These are phyloP conservation scores for Hyposmocoma kahamanoa DNA, from an alignment of 1,140 invertebrate species.

Conservation along the genomic window DNA sequence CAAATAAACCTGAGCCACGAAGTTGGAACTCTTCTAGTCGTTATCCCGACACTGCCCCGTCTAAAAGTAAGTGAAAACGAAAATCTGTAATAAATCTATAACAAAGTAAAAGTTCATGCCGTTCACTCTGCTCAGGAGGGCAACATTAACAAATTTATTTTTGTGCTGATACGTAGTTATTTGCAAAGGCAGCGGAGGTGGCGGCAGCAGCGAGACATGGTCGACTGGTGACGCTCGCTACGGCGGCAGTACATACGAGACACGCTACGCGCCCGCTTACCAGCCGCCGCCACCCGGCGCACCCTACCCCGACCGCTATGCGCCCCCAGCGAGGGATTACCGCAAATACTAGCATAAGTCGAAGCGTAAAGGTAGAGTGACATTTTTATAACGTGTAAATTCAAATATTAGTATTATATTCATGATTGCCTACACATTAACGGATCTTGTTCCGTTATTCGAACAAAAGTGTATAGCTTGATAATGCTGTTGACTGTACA, in stretches of 20 bases:
- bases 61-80: constrained; percentile 38
- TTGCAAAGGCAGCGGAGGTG: constrained; percentile 19
- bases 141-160: too few species aligned
- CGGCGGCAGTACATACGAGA: constrained; percentile 42
- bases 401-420: too few species aligned
- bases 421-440: too few species aligned
- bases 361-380: too few species aligned
- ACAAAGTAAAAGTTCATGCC: not conserved
- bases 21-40: constrained; percentile 45
- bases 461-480: too few species aligned
- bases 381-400: too few species aligned
- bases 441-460: too few species aligned
- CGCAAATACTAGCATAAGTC: not conserved
- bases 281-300: constrained; percentile 61
- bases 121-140: too few species aligned
- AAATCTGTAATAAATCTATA: not conserved
- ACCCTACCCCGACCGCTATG: constrained; percentile 55
- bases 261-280: constrained; percentile 55
- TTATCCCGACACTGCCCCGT: constrained; percentile 42
- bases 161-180: too few species aligned
- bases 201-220: constrained; percentile 28
- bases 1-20: constrained; percentile 47
- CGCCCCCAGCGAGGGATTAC: constrained; percentile 10
- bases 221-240: constrained; percentile 38
- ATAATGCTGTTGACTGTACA: too few species aligned